A percentile compares a stretch with the other conserved stretches of the same genome.
Conservation (phyloP, 2,797 vertebrate genomes). For the Macrochelys suwanniensis region DNA sequence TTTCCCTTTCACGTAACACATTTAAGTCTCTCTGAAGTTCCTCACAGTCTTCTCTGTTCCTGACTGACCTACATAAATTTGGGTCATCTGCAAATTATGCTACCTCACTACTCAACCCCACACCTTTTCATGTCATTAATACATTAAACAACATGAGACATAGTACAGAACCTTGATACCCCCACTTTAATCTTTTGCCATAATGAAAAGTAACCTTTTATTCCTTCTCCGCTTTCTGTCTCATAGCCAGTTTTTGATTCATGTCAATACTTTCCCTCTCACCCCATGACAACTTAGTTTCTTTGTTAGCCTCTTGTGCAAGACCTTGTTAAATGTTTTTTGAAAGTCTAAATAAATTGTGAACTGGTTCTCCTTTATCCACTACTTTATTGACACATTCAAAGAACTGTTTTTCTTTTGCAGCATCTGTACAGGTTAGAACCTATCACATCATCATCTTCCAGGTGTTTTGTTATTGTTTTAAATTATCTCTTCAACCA, state of each 20-base stretch:
- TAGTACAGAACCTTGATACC: not conserved
- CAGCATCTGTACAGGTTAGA: conserved; percentile 29
- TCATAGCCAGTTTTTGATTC: not conserved
- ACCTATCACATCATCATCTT: not conserved
- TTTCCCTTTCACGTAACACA: not conserved
- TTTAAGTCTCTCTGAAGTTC: not conserved
- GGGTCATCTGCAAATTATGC: not conserved
- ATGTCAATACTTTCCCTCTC: not conserved
- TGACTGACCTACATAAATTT: not conserved
- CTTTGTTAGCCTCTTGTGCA: not conserved
- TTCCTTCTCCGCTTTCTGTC: not conserved
- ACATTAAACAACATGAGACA: not conserved
- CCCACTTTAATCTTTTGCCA: not conserved
- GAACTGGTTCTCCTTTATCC: conserved; percentile 57
- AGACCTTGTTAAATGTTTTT: conserved; percentile 26
- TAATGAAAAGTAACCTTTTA: not conserved
- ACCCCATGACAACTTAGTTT: not conserved
- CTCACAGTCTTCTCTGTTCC: not conserved
- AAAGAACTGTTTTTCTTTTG: conserved; percentile 29
- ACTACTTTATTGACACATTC: conserved; percentile 32
- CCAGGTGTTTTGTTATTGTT: conserved; percentile 27
- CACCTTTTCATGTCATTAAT: not conserved
- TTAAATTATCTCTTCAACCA: conserved; percentile 17
- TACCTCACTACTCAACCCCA: not conserved
- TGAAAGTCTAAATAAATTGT: conserved; percentile 46